Conservation (phyloP, 2,113 vertebrate genomes). For the Hystrix brachyura region DNA sequence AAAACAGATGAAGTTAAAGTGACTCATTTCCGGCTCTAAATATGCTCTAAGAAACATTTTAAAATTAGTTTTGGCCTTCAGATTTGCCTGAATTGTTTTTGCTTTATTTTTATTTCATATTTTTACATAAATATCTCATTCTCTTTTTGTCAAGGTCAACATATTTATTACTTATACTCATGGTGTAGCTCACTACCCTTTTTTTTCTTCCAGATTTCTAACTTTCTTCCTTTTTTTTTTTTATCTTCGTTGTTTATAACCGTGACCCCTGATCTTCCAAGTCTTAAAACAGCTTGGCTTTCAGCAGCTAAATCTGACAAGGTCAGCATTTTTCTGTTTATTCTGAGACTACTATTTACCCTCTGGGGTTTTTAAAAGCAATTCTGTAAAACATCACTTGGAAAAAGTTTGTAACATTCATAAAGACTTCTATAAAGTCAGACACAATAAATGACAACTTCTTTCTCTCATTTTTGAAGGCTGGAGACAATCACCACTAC, state of each 20-base stretch:
- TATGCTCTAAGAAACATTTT: conserved; percentile 88
- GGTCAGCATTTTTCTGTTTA: conserved; percentile 96
- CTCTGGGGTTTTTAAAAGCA: conserved; percentile 95
- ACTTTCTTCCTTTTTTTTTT: conserved; percentile 82
- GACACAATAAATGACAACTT: conserved; percentile 68
- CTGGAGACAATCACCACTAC: conserved; percentile 14
- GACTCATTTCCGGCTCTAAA: conserved; percentile 94
- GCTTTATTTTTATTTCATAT: conserved; percentile 48
- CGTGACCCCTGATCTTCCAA: conserved; percentile 94
- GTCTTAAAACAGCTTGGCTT: conserved; percentile 95
- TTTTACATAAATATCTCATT: conserved; percentile 86
- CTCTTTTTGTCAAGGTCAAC: conserved; percentile 81
- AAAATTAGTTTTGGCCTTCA: conserved; percentile 63
- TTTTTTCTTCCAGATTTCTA: conserved; percentile 82
- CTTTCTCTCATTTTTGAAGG: conserved; percentile 74
- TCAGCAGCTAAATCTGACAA: conserved; percentile 96
- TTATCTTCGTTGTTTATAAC: conserved; percentile 92
- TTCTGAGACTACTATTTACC: conserved; percentile 96
- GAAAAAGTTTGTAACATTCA: conserved; percentile 87
- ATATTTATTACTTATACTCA: conserved; percentile 85
- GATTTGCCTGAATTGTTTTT: conserved; percentile 74
- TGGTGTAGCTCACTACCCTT: conserved; percentile 35
- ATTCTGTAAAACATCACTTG: conserved; percentile 94
- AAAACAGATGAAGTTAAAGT: conserved; percentile 95
- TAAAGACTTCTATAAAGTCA: conserved; percentile 78